phyloP scores from a whole-genome alignment of 2,797 vertebrate species.

The Alca torda region DNA sequence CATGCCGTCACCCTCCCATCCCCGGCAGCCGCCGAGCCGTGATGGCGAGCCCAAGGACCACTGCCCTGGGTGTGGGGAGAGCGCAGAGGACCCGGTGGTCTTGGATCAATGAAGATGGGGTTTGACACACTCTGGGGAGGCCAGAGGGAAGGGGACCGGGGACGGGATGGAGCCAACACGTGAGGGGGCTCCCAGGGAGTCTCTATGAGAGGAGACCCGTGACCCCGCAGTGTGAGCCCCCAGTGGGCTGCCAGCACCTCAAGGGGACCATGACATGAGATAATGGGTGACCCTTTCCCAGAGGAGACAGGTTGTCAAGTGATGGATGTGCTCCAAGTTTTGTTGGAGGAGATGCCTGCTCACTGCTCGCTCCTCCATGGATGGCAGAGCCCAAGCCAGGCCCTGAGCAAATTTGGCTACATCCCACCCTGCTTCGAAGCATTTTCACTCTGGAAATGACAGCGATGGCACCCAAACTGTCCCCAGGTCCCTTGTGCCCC shows the following conservation, averaged over 20 bases:
- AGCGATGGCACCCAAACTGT: neutral
- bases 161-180: neutral
- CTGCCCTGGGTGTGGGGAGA: neutral
- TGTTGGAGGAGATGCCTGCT: neutral
- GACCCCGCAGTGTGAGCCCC: rapidly evolving
- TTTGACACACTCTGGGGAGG: neutral
- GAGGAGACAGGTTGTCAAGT: neutral
- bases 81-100: neutral
- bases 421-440: neutral
- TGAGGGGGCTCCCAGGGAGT: neutral
- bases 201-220: neutral
- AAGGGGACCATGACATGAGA: neutral
- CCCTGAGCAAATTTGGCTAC: neutral
- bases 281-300: neutral
- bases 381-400: neutral
- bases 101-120: neutral
- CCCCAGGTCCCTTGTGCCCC: neutral
- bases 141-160: rapidly evolving
- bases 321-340: neutral
- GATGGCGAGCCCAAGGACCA: neutral
- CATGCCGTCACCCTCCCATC: neutral
- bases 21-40: neutral
- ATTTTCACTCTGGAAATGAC: neutral
- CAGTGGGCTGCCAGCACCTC: neutral
- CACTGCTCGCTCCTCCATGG: rapidly evolving